A percentile compares a stretch with the other conserved stretches of the same genome.
phyloP scores from a whole-genome alignment of 2,888 invertebrate species.

The Drosophila mimetica region DNA sequence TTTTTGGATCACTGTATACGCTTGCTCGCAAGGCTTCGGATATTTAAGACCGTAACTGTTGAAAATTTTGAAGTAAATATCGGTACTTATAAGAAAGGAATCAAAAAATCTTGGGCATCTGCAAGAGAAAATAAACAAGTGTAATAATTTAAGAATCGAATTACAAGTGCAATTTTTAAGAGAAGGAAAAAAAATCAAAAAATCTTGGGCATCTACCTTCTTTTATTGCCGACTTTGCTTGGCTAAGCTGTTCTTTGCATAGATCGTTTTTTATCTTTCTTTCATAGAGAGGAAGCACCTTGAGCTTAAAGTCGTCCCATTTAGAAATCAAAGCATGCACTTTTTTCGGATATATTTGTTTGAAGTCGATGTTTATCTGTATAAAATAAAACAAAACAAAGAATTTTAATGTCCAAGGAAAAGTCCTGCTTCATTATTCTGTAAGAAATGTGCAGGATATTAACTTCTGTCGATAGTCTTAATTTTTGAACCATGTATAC shows the following conservation, averaged over 20 bases:
- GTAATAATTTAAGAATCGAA: background rate
- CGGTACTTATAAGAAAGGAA: background rate
- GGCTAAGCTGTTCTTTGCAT: background rate
- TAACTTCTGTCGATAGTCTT: too few species aligned
- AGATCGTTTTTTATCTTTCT: background rate
- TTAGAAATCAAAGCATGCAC: background rate
- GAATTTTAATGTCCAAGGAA: too few species aligned
- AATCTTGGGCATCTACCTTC: too few species aligned
- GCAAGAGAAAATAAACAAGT: background rate
- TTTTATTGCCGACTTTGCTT: slow-evolving; percentile 1
- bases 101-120: background rate
- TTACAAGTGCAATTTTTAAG: too few species aligned
- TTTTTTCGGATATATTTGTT: background rate
- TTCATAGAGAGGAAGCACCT: background rate
- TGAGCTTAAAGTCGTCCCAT: background rate
- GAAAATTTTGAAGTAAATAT: background rate
- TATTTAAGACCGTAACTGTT: background rate
- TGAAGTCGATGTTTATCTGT: background rate
- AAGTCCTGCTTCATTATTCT: too few species aligned
- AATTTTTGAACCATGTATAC: too few species aligned
- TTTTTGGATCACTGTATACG: background rate
- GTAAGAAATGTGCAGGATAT: too few species aligned
- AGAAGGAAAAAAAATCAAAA: background rate
- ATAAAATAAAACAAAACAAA: background rate
- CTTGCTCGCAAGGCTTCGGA: background rate